Percentiles rank a stretch among this genome's conserved stretches.
Conservation (phyloP, 1,140 invertebrate species). For the Telenomus remus region DNA sequence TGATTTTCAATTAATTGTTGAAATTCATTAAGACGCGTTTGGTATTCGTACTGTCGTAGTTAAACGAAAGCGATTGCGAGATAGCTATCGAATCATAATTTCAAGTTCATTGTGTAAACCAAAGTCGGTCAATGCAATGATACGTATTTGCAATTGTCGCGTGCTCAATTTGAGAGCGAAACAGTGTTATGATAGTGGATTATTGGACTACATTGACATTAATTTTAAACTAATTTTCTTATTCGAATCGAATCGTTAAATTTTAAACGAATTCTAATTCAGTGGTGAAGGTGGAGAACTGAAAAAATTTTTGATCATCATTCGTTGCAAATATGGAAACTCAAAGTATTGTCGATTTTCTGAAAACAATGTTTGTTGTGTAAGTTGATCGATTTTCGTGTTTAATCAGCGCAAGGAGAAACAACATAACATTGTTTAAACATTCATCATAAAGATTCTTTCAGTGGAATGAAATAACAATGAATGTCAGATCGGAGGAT, state of each 20-base stretch:
- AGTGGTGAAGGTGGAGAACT: too few species aligned
- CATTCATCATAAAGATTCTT: too few species aligned
- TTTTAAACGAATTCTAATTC: not conserved
- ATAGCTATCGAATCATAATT: not conserved
- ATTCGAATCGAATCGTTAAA: not conserved
- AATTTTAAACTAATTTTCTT: constrained; percentile 1
- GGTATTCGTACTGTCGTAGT: not conserved
- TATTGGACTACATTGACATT: not conserved
- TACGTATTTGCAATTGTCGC: not conserved
- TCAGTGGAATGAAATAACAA: too few species aligned
- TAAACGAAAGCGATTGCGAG: not conserved
- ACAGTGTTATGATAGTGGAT: not conserved
- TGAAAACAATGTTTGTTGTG: too few species aligned
- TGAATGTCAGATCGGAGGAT: too few species aligned
- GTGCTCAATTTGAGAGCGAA: not conserved
- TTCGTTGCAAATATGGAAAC: too few species aligned
- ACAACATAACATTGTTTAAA: too few species aligned
- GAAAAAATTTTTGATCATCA: too few species aligned
- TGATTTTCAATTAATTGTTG: not conserved
- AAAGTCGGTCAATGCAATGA: constrained; percentile 15
- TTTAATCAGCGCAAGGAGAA: too few species aligned
- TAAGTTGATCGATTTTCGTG: too few species aligned
- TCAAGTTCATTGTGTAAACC: constrained; percentile 3
- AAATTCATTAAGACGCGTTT: not conserved
- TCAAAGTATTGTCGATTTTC: too few species aligned